Percentiles rank a stretch among this genome's conserved stretches.
phyloP scores from a whole-genome alignment of 2,113 vertebrate species.

The Menura novaehollandiae region DNA sequence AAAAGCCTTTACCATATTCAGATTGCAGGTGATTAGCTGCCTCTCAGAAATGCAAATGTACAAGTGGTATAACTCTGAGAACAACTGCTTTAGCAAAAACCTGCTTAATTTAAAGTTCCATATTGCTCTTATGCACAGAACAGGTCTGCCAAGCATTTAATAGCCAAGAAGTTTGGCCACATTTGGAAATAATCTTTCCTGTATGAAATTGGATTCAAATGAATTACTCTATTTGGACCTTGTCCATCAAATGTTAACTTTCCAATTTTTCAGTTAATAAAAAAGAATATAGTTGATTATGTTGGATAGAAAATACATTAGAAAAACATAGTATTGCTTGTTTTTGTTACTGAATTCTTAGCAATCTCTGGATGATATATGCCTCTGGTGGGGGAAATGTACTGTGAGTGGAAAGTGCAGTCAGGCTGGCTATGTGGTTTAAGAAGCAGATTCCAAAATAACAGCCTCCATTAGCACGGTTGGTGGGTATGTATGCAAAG shows the following conservation, averaged over 20 bases:
- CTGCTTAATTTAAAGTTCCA: background rate
- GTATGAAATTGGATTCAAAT: slow-evolving; percentile 46
- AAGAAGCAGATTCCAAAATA: slow-evolving; percentile 30
- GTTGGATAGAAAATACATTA: slow-evolving; percentile 39
- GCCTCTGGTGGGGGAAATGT: background rate
- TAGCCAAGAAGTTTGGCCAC: slow-evolving; percentile 6
- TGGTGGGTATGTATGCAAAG: slow-evolving; percentile 40
- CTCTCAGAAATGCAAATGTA: slow-evolving; percentile 50
- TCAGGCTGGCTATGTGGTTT: slow-evolving; percentile 21
- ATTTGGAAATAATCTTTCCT: slow-evolving; percentile 67
- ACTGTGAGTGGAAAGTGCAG: slow-evolving; percentile 13
- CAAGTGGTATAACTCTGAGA: background rate
- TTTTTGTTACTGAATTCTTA: slow-evolving; percentile 51
- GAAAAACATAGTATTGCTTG: background rate
- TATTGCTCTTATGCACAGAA: background rate
- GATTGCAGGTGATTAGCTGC: slow-evolving; percentile 47
- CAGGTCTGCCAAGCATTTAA: slow-evolving; percentile 9
- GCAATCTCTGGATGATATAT: slow-evolving; percentile 39
- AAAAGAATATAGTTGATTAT: slow-evolving; percentile 45
- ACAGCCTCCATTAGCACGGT: slow-evolving; percentile 17
- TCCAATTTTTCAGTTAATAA: slow-evolving; percentile 60
- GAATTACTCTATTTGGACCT: slow-evolving; percentile 42
- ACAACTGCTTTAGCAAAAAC: background rate
- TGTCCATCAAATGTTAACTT: slow-evolving; percentile 44
- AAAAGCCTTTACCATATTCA: slow-evolving; percentile 19